A percentile compares a stretch with the other conserved stretches of the same genome.
Evolutionary conservation across 2,888 invertebrate species (phyloP).

Genomic region (Phyllotreta striolata): DNA sequence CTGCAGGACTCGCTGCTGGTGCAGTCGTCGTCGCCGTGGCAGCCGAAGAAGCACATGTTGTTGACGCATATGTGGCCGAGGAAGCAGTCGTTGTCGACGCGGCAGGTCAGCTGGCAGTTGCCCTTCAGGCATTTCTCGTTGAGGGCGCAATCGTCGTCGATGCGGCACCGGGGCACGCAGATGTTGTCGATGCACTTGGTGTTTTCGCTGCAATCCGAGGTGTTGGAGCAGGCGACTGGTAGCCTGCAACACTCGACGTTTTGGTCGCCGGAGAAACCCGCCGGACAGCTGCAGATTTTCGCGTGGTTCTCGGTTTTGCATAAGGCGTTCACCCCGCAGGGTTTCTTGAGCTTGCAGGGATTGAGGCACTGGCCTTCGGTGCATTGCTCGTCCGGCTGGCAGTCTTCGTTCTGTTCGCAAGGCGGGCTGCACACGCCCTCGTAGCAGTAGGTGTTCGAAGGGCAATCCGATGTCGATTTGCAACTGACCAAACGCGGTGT

Average conservation of each 20-base stretch:
- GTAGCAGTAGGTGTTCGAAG: slow-evolving; percentile 81
- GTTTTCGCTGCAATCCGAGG: slow-evolving; percentile 75
- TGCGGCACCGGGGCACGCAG: slow-evolving; percentile 79
- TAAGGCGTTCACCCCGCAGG: slow-evolving; percentile 85
- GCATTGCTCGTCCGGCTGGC: slow-evolving; percentile 80
- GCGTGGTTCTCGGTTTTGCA: slow-evolving; percentile 77
- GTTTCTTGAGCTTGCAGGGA: slow-evolving; percentile 77
- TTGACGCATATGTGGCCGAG: slow-evolving; percentile 87
- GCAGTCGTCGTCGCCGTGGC: slow-evolving; percentile 87
- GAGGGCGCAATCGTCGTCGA: slow-evolving; percentile 84
- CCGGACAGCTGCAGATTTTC: slow-evolving; percentile 83
- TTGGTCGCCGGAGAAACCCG: slow-evolving; percentile 85
- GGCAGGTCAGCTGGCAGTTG: slow-evolving; percentile 87
- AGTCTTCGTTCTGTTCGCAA: slow-evolving; percentile 82
- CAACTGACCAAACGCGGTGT: slow-evolving; percentile 78
- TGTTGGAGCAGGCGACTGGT: slow-evolving; percentile 76
- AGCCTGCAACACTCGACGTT: slow-evolving; percentile 86
- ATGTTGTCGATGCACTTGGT: slow-evolving; percentile 82
- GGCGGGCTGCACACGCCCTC: slow-evolving; percentile 81
- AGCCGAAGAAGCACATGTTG: slow-evolving; percentile 87
- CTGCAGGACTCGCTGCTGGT: slow-evolving; percentile 84
- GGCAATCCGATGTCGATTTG: slow-evolving; percentile 75
- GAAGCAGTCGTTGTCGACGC: slow-evolving; percentile 92
- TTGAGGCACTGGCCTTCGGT: slow-evolving; percentile 82
- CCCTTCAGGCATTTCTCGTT: slow-evolving; percentile 88